Conservation (phyloP, 2,888 invertebrate species). For the Pristionchus maxplancki region DNA sequence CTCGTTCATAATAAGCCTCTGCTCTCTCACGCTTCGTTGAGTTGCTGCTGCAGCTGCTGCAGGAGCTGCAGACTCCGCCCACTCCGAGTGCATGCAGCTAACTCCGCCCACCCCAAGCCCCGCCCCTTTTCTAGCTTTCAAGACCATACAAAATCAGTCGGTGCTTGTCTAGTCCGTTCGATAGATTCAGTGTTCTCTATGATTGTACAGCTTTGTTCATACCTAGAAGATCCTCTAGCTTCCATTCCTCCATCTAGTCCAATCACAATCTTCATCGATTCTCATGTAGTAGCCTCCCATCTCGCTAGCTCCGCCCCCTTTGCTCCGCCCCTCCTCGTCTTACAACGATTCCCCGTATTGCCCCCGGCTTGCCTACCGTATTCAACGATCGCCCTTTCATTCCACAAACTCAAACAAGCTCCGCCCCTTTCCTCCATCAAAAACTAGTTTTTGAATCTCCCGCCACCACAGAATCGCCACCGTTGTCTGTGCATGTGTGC, state of each 20-base stretch:
- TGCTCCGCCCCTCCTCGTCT: background rate
- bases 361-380: slow-evolving; percentile 43
- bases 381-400: slow-evolving; percentile 21
- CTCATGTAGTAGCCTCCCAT: background rate
- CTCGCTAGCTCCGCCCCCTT: slow-evolving; percentile 24
- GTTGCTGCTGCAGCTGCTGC: background rate
- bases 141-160: background rate
- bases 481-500: slow-evolving; percentile 46
- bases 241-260: background rate
- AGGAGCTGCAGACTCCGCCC: slow-evolving; percentile 31
- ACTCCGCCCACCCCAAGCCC: slow-evolving; percentile 1
- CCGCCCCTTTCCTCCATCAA: background rate
- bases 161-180: slow-evolving; percentile 45
- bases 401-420: background rate
- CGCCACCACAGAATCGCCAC: background rate
- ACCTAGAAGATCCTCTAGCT: background rate
- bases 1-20: slow-evolving; percentile 32
- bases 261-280: background rate
- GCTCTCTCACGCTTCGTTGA: slow-evolving; percentile 2
- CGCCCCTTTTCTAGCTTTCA: too few relatives aligned
- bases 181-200: slow-evolving; percentile 19
- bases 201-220: slow-evolving; percentile 42
- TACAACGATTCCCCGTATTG: slow-evolving; percentile 26
- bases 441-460: background rate
- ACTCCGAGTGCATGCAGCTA: slow-evolving; percentile 24